A percentile compares a stretch with the other conserved stretches of the same genome.
These are phyloP conservation scores for Ammodytes dubius DNA, from an alignment of 2,113 vertebrate genomes.

Conservation along the genomic window DNA sequence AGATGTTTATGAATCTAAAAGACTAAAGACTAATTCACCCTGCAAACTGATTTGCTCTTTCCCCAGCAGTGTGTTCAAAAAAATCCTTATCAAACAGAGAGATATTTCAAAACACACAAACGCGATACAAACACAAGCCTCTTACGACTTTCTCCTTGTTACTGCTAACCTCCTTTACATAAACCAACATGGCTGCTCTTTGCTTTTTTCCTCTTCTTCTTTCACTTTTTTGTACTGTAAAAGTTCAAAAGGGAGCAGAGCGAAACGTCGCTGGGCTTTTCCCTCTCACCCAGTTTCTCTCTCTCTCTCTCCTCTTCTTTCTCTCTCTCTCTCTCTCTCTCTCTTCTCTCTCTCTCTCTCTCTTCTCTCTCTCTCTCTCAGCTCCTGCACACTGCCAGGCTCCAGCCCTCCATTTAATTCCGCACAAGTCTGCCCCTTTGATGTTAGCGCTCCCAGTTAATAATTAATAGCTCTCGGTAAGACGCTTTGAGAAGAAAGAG, in stretches of 20 bases:
- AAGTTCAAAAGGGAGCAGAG: slow-evolving; percentile 65
- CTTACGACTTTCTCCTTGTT: slow-evolving; percentile 34
- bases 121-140: neutral
- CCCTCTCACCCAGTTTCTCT: slow-evolving; percentile 73
- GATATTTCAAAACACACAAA: slow-evolving; percentile 26
- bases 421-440: slow-evolving; percentile 81
- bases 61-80: slow-evolving; percentile 11
- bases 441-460: slow-evolving; percentile 85
- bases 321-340: slow-evolving; percentile 66
- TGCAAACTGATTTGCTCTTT: slow-evolving; percentile 51
- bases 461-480: slow-evolving; percentile 82
- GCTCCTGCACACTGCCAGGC: slow-evolving; percentile 58
- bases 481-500: slow-evolving; percentile 80
- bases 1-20: slow-evolving; percentile 45
- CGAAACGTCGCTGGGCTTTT: slow-evolving; percentile 61
- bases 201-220: slow-evolving; percentile 10
- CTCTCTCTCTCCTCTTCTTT: slow-evolving; percentile 60
- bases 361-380: slow-evolving; percentile 56
- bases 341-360: slow-evolving; percentile 43
- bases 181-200: slow-evolving; percentile 44
- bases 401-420: slow-evolving; percentile 74
- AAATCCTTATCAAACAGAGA: slow-evolving; percentile 24
- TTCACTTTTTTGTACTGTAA: slow-evolving; percentile 22
- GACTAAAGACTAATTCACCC: slow-evolving; percentile 62
- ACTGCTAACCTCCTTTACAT: slow-evolving; percentile 48